Evolutionary conservation across 2,797 vertebrate species (phyloP), one percentile per base, ranked within the genome.

Genomic region (Scolopax rusticola): DNA sequence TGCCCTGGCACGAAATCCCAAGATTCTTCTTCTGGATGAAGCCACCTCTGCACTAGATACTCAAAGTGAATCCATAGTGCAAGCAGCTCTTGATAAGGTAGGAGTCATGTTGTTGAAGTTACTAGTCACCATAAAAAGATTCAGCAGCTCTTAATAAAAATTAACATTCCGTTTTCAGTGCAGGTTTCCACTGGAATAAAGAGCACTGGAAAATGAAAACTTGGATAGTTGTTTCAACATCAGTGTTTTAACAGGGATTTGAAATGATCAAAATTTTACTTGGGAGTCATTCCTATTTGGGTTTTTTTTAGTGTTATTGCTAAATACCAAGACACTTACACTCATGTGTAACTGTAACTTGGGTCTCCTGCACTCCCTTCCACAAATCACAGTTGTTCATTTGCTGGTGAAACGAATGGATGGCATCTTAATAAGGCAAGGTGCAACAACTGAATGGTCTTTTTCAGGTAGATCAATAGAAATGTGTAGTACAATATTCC

Each of bases 1-100:
- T 82, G 98, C 98, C 38, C 81, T 98, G 10, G 98, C 98, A 76
- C 98, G 98, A 93, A 98, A 98, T 84, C 98, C 98, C 33, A 98
- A 97, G 88, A 98, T 98, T 86, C 97, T 98, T 63, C 97, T 98
- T 77, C 96, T 98, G 93, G 98, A 98, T 94, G 98, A 98, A 96
- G 98, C 98, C 71, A 98, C 98, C 0, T 98, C 98, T 3, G 98
- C 98, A 16, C 90, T 98, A 89, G 98, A 98, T 85, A 98, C 98
- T 60, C 98, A 98, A 87, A 98, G 98, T 90, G 98, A 98, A 97
- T 95, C 97, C 38, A 82, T 98, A 48, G 98, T 98, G 19, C 98
- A 98, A 95, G 96, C 97, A 54, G 98, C 98, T 88, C 96, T 98
- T 1, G 97, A 98, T 90, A 98, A 98, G 97, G 98, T 98, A 96